Percentiles rank a stretch among this genome's conserved stretches.
phyloP scores from a whole-genome alignment of 2,888 invertebrate species.

The Troglohyphantes excavatus region DNA sequence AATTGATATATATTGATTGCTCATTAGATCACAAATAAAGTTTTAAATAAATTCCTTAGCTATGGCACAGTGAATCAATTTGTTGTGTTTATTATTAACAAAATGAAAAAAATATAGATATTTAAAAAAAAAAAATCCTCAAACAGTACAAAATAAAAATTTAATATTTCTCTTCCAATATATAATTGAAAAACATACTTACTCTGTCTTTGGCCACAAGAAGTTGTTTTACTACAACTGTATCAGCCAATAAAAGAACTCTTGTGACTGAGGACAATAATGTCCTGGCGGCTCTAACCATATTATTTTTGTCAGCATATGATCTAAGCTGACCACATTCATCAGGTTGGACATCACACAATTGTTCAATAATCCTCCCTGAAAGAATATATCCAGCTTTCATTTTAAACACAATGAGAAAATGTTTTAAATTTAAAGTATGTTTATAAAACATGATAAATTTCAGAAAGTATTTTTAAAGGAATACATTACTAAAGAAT shows the following conservation, averaged over 20 bases:
- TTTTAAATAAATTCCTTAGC: not conserved
- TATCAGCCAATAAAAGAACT: conserved; percentile 97
- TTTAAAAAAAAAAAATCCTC: not conserved
- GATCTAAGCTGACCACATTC: conserved; percentile 74
- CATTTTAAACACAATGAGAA: not conserved
- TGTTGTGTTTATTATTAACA: no score
- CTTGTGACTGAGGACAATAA: conserved; percentile 96
- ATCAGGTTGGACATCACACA: conserved; percentile 87
- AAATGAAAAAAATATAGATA: not conserved
- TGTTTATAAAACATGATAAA: no score
- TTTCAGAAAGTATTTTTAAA: no score
- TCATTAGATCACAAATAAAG: no score
- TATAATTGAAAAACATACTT: conserved; percentile 80
- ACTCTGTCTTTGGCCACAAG: conserved; percentile 98
- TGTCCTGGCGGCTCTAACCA: conserved; percentile 95
- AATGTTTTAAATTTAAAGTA: no score
- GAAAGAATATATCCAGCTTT: conserved; percentile 72
- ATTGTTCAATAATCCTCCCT: conserved; percentile 95
- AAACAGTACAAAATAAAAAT: no score
- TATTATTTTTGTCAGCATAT: conserved; percentile 79
- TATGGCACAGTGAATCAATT: no score
- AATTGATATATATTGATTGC: no score
- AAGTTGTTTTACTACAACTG: conserved; percentile 98
- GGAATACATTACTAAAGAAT: no score
- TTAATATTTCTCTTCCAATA: no score